Evolutionary conservation across 64 coral and sea anemone genomes (phyloP).

Genomic region (Pocillopora verrucosa): DNA sequence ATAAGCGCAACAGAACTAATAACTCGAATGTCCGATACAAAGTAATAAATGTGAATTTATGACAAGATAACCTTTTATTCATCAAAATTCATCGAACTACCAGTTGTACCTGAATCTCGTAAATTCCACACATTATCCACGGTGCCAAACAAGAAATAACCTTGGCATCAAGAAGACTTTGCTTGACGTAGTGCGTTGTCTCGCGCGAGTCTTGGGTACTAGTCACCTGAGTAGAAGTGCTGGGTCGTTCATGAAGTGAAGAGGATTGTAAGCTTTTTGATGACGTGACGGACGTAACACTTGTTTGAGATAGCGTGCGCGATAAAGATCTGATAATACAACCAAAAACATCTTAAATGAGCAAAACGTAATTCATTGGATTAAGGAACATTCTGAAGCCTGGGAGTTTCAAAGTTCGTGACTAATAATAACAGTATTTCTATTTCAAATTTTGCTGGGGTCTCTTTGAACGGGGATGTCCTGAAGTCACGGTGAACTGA

Average conservation of each 20-base stretch:
- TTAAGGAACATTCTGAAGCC: no score
- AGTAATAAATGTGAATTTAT: no score
- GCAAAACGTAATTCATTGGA: no score
- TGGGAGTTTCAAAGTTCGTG: no score
- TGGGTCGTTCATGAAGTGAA: not conserved
- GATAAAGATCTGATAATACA: slow-evolving; percentile 1
- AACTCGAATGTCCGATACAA: no score
- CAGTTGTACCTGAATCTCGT: slow-evolving; percentile 65
- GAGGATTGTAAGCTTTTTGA: slow-evolving; percentile 16
- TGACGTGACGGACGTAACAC: not conserved
- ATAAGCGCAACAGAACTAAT: no score
- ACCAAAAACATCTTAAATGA: no score
- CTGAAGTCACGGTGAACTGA: no score
- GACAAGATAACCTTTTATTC: not conserved
- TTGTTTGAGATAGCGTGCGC: slow-evolving; percentile 8
- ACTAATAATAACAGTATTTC: no score
- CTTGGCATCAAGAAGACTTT: slow-evolving; percentile 58
- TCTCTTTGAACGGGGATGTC: no score
- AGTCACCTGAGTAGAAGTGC: not conserved
- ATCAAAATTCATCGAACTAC: not conserved
- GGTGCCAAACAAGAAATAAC: slow-evolving; percentile 61
- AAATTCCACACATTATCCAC: slow-evolving; percentile 88
- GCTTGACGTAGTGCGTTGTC: slow-evolving; percentile 61
- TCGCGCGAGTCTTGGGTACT: slow-evolving; percentile 32
- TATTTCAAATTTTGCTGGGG: no score